A percentile compares a stretch with the other conserved stretches of the same genome.
Conservation (phyloP, 2,797 vertebrate genomes). For the Coccyzus lansbergi region DNA sequence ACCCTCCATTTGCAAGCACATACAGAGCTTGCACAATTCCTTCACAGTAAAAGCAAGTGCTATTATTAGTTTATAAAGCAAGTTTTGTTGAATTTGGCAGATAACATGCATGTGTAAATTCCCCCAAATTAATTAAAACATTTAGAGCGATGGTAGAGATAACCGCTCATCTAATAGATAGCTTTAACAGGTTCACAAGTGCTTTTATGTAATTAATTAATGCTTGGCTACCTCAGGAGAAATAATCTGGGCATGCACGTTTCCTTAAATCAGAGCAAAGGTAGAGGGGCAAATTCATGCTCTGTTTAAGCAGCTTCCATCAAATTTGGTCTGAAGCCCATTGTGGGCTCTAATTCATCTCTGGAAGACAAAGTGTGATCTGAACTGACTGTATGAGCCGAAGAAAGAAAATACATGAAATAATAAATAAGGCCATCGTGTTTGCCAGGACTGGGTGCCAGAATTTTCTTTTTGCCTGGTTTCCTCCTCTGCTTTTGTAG, state of each 20-base stretch:
- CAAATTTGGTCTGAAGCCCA: not conserved
- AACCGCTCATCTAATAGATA: slow-evolving; percentile 43
- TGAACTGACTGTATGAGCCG: not conserved
- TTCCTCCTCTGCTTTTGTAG: slow-evolving; percentile 15
- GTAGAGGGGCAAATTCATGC: slow-evolving; percentile 25
- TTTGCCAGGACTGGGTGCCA: not conserved
- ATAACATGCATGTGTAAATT: slow-evolving; percentile 8
- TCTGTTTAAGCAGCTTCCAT: slow-evolving; percentile 55
- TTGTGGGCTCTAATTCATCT: slow-evolving; percentile 19
- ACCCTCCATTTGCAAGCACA: slow-evolving; percentile 17
- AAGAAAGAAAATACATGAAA: slow-evolving; percentile 46
- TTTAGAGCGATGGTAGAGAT: slow-evolving; percentile 54
- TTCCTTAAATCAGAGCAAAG: slow-evolving; percentile 47
- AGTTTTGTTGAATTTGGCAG: slow-evolving; percentile 38
- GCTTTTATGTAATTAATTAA: slow-evolving; percentile 70
- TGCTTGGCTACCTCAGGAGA: slow-evolving; percentile 66
- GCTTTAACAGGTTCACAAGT: slow-evolving; percentile 71
- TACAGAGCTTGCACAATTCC: slow-evolving; percentile 56
- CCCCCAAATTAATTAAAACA: slow-evolving; percentile 65
- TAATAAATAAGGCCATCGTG: not conserved
- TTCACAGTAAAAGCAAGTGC: slow-evolving; percentile 55
- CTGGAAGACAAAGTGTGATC: slow-evolving; percentile 28
- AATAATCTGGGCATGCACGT: slow-evolving; percentile 29
- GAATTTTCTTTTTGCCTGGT: not conserved
- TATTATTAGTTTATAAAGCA: slow-evolving; percentile 70